A percentile compares a stretch with the other conserved stretches of the same genome.
These are phyloP conservation scores for Acanthurus tractus DNA, from an alignment of 2,797 vertebrate genomes.

Conservation along the genomic window DNA sequence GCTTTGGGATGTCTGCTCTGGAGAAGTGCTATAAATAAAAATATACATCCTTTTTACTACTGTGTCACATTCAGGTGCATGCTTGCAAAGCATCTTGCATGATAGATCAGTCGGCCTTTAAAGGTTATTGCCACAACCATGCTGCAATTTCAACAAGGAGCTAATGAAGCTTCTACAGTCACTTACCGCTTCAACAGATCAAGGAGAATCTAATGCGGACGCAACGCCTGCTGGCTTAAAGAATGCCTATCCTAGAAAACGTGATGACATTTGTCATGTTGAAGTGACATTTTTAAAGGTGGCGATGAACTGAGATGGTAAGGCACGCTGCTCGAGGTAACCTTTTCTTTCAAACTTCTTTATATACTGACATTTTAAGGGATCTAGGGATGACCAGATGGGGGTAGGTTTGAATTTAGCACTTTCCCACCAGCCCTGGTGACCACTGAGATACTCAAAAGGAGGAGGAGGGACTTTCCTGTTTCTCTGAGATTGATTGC, in stretches of 20 bases:
- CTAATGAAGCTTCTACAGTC: constrained; percentile 31
- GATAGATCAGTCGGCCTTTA: constrained; percentile 62
- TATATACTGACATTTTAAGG: constrained; percentile 65
- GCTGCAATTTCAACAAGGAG: constrained; percentile 7
- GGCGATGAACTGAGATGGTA: constrained; percentile 33
- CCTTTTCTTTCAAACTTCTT: constrained; percentile 54
- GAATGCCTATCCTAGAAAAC: constrained; percentile 28
- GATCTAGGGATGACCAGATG: constrained; percentile 15
- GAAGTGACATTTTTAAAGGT: constrained; percentile 69
- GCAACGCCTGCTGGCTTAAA: constrained; percentile 28
- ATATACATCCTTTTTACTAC: background rate
- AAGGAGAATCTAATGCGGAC: constrained; percentile 15
- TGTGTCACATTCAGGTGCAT: constrained; percentile 16
- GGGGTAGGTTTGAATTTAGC: constrained; percentile 2
- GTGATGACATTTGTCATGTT: constrained; percentile 65
- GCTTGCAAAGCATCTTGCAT: constrained; percentile 9
- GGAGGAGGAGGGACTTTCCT: background rate
- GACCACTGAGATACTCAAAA: background rate
- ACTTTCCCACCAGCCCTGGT: background rate
- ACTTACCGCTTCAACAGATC: constrained; percentile 51
- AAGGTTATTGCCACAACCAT: constrained; percentile 48
- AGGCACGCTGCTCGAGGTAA: constrained; percentile 42
- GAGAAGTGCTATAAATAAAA: no score
- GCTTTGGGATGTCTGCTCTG: background rate
- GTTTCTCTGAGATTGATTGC: background rate